phyloP scores from a whole-genome alignment of 2,113 vertebrate species.

The Tragelaphus imberbis region DNA sequence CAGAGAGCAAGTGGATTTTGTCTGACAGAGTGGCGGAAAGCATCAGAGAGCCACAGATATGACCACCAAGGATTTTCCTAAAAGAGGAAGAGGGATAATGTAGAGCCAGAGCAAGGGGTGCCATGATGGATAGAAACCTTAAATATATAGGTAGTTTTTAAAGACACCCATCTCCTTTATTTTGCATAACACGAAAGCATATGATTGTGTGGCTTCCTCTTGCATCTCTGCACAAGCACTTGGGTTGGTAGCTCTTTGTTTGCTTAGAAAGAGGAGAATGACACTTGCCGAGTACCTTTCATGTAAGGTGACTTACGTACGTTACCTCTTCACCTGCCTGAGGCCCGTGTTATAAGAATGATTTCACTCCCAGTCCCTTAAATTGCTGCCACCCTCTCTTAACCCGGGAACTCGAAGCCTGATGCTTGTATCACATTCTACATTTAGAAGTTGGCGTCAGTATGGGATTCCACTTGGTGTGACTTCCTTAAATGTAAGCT shows the following conservation, averaged over 20 bases:
- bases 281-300: not conserved
- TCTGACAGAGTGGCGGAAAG: not conserved
- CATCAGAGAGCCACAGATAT: not conserved
- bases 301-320: accelerated
- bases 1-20: accelerated
- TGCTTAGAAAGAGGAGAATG: not conserved
- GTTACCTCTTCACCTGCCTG: not conserved
- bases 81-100: not conserved
- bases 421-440: not conserved
- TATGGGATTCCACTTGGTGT: not conserved
- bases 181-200: not conserved
- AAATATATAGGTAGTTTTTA: not conserved
- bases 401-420: not conserved
- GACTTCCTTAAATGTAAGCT: not conserved
- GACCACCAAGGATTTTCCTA: accelerated
- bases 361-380: not conserved
- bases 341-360: too few relatives aligned
- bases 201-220: not conserved
- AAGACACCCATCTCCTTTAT: not conserved
- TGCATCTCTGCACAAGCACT: not conserved
- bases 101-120: accelerated
- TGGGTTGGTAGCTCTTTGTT: not conserved
- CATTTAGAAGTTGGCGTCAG: not conserved
- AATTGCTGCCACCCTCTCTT: not conserved
- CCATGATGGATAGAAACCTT: not conserved